Evolutionary conservation across 2,888 invertebrate species (phyloP).

Genomic region (Caenorhabditis virilis): DNA sequence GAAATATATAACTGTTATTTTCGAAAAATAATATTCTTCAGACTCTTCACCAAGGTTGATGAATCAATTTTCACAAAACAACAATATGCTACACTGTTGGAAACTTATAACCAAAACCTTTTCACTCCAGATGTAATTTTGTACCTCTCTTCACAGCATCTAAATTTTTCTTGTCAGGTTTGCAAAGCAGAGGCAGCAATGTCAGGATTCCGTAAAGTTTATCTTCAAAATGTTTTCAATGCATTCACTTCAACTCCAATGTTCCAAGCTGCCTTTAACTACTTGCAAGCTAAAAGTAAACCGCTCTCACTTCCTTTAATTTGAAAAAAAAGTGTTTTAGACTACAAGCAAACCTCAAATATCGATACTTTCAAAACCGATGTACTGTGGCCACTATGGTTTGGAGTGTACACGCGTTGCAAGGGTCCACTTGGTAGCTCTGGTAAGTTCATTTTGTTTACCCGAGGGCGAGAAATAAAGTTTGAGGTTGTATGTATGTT

Average conservation of each 20-base stretch:
- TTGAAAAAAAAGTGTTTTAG: constrained; percentile 20
- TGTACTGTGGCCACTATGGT: constrained; percentile 61
- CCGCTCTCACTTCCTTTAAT: not conserved
- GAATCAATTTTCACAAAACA: constrained; percentile 58
- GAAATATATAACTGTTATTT: not conserved
- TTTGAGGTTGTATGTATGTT: constrained; percentile 3
- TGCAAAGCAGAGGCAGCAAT: constrained; percentile 59
- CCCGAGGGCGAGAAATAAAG: no score
- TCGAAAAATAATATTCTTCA: constrained; percentile 18
- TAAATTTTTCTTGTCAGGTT: constrained; percentile 50
- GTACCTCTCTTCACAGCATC: no score
- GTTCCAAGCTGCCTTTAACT: constrained; percentile 59
- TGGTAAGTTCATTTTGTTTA: no score
- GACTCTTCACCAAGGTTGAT: constrained; percentile 57
- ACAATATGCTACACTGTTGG: constrained; percentile 58
- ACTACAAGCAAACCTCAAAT: constrained; percentile 38
- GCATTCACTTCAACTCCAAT: constrained; percentile 57
- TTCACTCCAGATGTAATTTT: constrained; percentile 58
- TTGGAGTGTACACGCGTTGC: constrained; percentile 65
- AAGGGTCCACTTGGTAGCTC: constrained; percentile 56
- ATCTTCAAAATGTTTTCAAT: constrained; percentile 50
- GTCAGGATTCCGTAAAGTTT: constrained; percentile 51
- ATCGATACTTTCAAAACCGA: constrained; percentile 49
- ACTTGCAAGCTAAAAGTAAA: constrained; percentile 48
- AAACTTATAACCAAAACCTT: constrained; percentile 55